phyloP scores from a whole-genome alignment of 2,888 invertebrate species.

The Linnaemya tessellans region DNA sequence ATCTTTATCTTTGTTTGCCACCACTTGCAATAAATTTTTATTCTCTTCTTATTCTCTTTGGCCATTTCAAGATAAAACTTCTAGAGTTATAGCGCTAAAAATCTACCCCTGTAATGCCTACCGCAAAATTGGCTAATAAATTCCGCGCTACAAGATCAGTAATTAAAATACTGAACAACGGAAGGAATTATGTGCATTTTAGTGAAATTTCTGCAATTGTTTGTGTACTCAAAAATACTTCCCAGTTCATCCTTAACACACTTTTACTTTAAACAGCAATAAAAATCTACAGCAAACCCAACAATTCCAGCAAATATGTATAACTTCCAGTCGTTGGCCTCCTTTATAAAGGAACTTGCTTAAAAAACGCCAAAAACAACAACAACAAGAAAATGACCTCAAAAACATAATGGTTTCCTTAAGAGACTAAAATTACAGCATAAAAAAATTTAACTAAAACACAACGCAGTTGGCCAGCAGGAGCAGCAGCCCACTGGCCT shows the following conservation, averaged over 20 bases:
- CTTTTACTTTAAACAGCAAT: constrained; percentile 57
- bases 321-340: constrained; percentile 17
- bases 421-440: constrained; percentile 24
- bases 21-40: no score
- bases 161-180: background rate
- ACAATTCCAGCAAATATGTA: constrained; percentile 32
- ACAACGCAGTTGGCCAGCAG: constrained; percentile 16
- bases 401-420: constrained; percentile 62
- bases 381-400: constrained; percentile 37
- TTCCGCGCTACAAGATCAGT: no score
- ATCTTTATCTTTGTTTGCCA: no score
- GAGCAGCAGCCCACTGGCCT: constrained; percentile 51
- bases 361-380: background rate
- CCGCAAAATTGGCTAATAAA: no score
- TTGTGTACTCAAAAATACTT: background rate
- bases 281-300: constrained; percentile 44
- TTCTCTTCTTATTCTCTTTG: no score
- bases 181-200: background rate
- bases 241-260: background rate
- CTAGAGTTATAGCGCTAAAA: no score
- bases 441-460: constrained; percentile 21
- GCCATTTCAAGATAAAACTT: no score
- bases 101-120: no score
- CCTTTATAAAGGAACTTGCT: constrained; percentile 7
- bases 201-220: background rate